These are phyloP conservation scores for Brassicogethes aeneus DNA, from an alignment of 2,888 invertebrate genomes.

Conservation along the genomic window DNA sequence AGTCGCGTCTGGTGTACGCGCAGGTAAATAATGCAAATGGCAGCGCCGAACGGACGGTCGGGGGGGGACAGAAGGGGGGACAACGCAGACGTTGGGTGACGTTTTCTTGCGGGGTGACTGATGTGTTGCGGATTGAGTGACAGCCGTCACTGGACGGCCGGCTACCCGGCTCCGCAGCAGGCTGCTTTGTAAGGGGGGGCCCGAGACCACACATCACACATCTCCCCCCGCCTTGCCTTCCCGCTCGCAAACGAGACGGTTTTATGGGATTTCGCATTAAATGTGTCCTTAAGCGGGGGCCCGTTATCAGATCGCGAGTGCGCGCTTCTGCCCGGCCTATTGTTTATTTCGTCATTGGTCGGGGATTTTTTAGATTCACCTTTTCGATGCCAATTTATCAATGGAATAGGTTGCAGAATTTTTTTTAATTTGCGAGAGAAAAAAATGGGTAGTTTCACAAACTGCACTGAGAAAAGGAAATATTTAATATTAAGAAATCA, in stretches of 20 bases:
- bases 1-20: conserved; percentile 20
- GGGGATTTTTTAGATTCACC: no score
- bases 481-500: no score
- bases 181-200: conserved; percentile 33
- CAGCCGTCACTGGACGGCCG: conserved; percentile 35
- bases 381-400: no score
- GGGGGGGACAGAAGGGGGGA: background rate
- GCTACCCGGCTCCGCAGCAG: conserved; percentile 33
- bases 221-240: no score
- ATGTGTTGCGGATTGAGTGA: conserved; percentile 39
- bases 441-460: no score
- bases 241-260: conserved; percentile 1
- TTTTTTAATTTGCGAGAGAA: no score
- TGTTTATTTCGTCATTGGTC: no score
- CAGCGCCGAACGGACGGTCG: background rate
- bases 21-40: conserved; percentile 24
- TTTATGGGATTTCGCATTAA: conserved; percentile 3
- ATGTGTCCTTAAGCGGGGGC: conserved; percentile 20
- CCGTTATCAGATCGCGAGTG: no score
- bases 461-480: no score
- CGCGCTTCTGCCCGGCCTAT: no score
- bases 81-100: conserved; percentile 1
- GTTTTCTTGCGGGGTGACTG: conserved; percentile 27
- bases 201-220: conserved; percentile 33
- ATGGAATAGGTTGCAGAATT: no score